These are phyloP conservation scores for Hyposoter dolosus DNA, from an alignment of 2,888 invertebrate species.

Conservation along the genomic window DNA sequence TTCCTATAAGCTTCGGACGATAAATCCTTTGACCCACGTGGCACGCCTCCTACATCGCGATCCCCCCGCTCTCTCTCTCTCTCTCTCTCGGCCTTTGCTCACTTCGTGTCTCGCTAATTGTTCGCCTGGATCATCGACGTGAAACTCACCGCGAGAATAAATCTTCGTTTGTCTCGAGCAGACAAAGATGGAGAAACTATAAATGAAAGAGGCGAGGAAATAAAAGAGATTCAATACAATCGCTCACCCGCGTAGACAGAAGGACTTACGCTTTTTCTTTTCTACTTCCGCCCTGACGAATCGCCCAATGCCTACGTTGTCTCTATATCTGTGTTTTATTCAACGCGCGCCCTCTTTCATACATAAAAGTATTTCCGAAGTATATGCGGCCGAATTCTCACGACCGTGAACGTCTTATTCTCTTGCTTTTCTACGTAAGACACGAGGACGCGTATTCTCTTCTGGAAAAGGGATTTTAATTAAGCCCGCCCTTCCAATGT, in stretches of 20 bases:
- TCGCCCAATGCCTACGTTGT: conserved; percentile 22
- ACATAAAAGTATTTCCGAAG: conserved; percentile 12
- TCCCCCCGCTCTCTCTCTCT: conserved; percentile 10
- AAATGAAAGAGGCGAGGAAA: conserved; percentile 50
- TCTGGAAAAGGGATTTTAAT: conserved; percentile 83
- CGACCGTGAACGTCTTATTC: conserved; percentile 75
- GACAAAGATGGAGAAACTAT: conserved; percentile 23
- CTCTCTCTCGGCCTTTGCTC: not conserved
- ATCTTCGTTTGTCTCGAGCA: conserved; percentile 61
- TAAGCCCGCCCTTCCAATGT: conserved; percentile 84
- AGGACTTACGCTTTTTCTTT: conserved; percentile 64
- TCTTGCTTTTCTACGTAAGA: conserved; percentile 69
- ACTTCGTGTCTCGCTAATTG: conserved; percentile 58
- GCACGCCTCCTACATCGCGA: conserved; percentile 19
- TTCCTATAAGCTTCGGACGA: conserved; percentile 46
- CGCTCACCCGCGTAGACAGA: conserved; percentile 67
- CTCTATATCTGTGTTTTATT: conserved; percentile 5
- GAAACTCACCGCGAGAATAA: conserved; percentile 62
- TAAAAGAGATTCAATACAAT: conserved; percentile 67
- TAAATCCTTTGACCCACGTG: conserved; percentile 65
- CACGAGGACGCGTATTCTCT: conserved; percentile 72
- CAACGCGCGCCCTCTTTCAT: conserved; percentile 1
- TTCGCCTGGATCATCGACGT: conserved; percentile 64
- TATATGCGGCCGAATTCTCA: conserved; percentile 51
- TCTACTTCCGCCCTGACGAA: conserved; percentile 25